These are phyloP conservation scores for Morone chrysops DNA, from an alignment of 2,113 vertebrate genomes.

Conservation along the genomic window DNA sequence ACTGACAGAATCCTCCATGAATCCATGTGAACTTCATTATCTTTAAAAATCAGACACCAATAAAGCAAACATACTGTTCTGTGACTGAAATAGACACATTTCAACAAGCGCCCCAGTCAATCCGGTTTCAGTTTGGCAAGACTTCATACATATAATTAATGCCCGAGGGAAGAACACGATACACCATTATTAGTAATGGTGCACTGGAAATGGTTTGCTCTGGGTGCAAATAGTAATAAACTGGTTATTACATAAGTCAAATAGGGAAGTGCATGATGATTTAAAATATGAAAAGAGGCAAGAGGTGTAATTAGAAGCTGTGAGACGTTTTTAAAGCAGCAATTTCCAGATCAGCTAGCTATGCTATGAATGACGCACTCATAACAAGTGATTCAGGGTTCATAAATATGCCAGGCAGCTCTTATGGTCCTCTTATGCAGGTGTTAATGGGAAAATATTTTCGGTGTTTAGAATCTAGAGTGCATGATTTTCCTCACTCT, in stretches of 20 bases:
- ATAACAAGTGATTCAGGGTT: neutral
- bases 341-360: neutral
- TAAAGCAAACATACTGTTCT: neutral
- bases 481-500: neutral
- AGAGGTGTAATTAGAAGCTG: conserved; percentile 3
- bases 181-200: neutral
- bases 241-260: conserved; percentile 8
- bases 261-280: neutral
- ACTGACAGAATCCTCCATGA: neutral
- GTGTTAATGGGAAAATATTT: neutral
- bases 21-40: neutral
- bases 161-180: conserved; percentile 1
- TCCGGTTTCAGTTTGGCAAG: conserved; percentile 4
- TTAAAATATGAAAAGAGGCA: neutral
- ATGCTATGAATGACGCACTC: neutral
- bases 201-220: neutral
- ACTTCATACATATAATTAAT: neutral
- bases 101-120: neutral
- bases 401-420: neutral
- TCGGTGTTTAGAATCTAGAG: neutral
- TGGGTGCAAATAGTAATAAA: neutral
- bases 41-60: neutral
- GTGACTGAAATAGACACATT: neutral
- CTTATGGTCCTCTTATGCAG: neutral
- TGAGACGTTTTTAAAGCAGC: neutral